These are phyloP conservation scores for Chymomyza amoena DNA, from an alignment of 2,888 invertebrate species.

Conservation along the genomic window DNA sequence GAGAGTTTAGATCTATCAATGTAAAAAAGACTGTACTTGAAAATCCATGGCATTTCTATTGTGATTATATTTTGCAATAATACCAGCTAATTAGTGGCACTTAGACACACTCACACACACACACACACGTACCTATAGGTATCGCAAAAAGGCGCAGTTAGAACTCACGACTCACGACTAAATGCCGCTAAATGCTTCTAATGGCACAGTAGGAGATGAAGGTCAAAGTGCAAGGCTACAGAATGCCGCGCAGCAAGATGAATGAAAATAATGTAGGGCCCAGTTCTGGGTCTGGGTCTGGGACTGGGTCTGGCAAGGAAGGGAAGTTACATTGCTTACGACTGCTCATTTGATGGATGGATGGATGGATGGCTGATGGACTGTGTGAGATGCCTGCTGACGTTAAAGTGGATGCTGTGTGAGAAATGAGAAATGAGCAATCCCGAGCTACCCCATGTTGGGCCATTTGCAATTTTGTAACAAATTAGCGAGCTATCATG, in stretches of 20 bases:
- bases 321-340: neutral
- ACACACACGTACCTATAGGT: neutral
- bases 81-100: slow-evolving; percentile 1
- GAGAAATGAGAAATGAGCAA: slow-evolving; percentile 7
- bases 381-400: neutral
- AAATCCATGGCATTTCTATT: neutral
- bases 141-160: neutral
- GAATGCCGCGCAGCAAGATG: neutral
- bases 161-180: neutral
- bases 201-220: slow-evolving; percentile 58
- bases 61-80: neutral
- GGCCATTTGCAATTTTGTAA: slow-evolving; percentile 66
- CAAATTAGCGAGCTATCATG: slow-evolving; percentile 57
- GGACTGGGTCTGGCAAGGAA: neutral
- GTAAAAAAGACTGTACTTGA: neutral
- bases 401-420: neutral
- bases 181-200: slow-evolving; percentile 48
- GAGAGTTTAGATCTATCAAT: neutral
- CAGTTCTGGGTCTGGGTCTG: neutral
- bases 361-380: neutral
- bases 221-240: slow-evolving; percentile 46
- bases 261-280: neutral
- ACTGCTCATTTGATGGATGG: slow-evolving; percentile 13
- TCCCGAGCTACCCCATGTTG: slow-evolving; percentile 49
- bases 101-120: slow-evolving; percentile 3